phyloP scores from a whole-genome alignment of 2,797 vertebrate genomes.

The Sorex maritimensis region DNA sequence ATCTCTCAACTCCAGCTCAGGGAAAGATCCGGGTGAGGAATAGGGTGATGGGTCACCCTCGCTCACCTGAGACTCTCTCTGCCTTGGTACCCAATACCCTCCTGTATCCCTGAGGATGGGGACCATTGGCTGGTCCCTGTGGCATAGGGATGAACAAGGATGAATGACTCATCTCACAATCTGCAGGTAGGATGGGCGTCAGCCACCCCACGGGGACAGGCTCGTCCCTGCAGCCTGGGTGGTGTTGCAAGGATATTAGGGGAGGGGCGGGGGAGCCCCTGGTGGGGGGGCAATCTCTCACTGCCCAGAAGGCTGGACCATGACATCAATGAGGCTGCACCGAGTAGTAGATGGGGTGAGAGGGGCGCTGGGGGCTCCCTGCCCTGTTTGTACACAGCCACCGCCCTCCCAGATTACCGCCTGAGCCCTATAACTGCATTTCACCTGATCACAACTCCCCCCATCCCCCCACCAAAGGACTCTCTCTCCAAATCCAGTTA shows the following conservation, averaged over 20 bases:
- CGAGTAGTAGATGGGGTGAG: no score
- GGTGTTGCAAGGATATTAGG: no score
- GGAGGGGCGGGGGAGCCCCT: no score
- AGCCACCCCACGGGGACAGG: no score
- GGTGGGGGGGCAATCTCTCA: no score
- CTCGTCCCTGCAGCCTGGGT: no score
- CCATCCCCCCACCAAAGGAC: background rate
- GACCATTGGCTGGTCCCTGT: no score
- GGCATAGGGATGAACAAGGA: background rate
- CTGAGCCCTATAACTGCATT: background rate
- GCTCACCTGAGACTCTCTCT: background rate
- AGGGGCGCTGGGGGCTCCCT: background rate
- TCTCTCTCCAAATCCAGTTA: background rate
- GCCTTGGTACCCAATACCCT: background rate
- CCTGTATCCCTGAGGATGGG: background rate
- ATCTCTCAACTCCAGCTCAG: background rate
- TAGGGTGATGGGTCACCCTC: background rate
- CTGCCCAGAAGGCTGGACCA: no score
- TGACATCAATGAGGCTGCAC: background rate
- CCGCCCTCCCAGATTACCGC: background rate
- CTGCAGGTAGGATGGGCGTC: background rate
- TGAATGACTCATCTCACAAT: accelerated
- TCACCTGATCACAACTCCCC: background rate
- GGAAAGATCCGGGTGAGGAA: background rate
- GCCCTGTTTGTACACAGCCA: background rate